Base-by-base conservation (phyloP, 2,113 vertebrate genomes). In the Nasalis larvatus region DNA sequence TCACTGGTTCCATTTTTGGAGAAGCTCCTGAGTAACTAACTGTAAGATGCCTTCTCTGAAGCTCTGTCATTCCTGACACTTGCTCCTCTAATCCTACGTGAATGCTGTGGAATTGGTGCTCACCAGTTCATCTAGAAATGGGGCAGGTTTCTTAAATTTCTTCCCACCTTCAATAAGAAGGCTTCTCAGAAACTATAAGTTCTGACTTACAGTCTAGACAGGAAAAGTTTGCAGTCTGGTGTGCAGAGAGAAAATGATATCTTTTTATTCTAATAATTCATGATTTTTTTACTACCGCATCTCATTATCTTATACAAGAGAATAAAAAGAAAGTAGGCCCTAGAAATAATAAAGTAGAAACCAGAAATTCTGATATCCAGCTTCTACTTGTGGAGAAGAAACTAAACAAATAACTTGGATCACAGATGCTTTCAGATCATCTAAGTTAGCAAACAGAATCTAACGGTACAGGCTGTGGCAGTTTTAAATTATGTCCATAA, bases 261-360 rank as follows among this genome's bases (percentile, higher is more conserved):
- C 66, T 91, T 97, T 87, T 96, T 66, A 93, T 81, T 88, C 69
- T 81, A 95, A 90, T 25, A 35, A 49, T 81, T 93, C 25, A 52
- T 49, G 45, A 82, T 83, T 73, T 89, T 74, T 68, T 85, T 63
- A 82, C 58, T 27, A 32, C 68, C 7, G 3, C 20, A 52, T 27
- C 85, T 92, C 49, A 92, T 86, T 89, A 93, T 77, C 93, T 81
- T 81, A 80, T 8, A 40, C 6, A 85, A 96, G 71, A 93, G 74
- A 76, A 93, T 63, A 89, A 82, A 93, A 84, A 86, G 10, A 9
- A 88, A 91, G 10, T 13, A 40, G 73, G 45, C 35, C 71, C 81
- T 3, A 52, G 90, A 93, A 88, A 81, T 40, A 89, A 93, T 30
- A n/a, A 21, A 60, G 17, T 49, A 6, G 60, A 91, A 95, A 40